Evolutionary conservation across 2,888 invertebrate genomes (phyloP), one percentile per base, ranked within the genome.

Genomic region (Cosmia trapezina): DNA sequence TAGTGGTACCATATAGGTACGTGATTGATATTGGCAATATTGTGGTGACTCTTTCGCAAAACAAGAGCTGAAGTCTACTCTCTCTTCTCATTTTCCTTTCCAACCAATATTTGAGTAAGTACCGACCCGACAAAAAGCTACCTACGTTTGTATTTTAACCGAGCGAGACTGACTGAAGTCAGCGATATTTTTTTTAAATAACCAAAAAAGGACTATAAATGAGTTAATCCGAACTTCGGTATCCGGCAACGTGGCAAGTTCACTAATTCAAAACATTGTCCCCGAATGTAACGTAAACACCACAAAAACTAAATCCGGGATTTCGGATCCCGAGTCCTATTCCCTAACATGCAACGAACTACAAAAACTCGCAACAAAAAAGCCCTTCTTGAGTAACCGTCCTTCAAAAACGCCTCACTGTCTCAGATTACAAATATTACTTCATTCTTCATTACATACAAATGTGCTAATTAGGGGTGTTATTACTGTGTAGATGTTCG

Each of bases 401-500:
- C 43, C 28, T 28, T 37, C 41, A 67, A 57, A 77, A 79, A 68
- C 41, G 41, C 47, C 57, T 63, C 60, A 69, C 61, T 70, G 73
- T 80, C 68, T 73, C 60, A 51, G 57, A 74, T 73, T 70, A 78
- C 71, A 79, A 78, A 74, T 62, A 74, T 72, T 67, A 60, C 49
- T 56, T 62, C 68, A 69, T 80, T 74, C 80, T 81, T 82, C 79
- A 86, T 84, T 83, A 84, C 78, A 78, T 59, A 80, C 73, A 70
- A 78, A 82, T 75, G 78, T 83, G 83, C 80, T 86, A 85, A 83
- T 86, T 84, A 75, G 54, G 65, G 63, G 69, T 67, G 69, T 69
- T 70, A 64, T 73, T 67, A 71, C 56, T 59, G 53, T 56, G 61
- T 56, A n/a, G 37, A 76, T 67, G 49, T 65, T 60, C n/a, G 22